Percentiles rank a stretch among this genome's conserved stretches.
These are phyloP conservation scores for Apaloderma vittatum DNA, from an alignment of 2,113 vertebrate genomes.

Conservation along the genomic window DNA sequence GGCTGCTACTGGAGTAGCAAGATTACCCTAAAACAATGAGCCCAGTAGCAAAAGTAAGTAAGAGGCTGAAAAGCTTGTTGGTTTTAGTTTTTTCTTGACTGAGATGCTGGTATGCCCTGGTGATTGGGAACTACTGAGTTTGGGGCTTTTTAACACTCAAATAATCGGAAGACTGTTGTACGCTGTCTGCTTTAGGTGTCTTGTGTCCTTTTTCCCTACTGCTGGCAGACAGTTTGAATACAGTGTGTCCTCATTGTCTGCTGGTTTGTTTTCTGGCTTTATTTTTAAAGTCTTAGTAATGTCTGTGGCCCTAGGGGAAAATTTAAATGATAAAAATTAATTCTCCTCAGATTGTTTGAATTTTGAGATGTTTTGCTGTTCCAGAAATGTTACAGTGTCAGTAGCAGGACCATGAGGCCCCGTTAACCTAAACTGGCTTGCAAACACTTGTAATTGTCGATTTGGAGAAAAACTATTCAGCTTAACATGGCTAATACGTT, in stretches of 20 bases:
- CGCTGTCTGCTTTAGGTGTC: neutral
- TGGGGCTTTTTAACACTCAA: neutral
- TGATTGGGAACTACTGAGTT: neutral
- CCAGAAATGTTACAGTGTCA: neutral
- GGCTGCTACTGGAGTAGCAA: neutral
- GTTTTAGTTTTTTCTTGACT: neutral
- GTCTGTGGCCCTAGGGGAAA: neutral
- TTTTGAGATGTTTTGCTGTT: conserved; percentile 17
- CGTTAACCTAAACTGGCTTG: neutral
- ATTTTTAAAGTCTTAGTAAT: neutral
- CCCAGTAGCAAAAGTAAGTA: neutral
- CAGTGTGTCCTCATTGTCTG: neutral
- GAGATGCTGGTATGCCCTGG: neutral
- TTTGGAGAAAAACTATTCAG: neutral
- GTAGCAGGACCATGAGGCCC: neutral
- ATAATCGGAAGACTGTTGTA: neutral
- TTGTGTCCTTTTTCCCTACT: neutral
- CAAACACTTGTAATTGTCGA: conserved; percentile 1
- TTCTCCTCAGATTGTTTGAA: conserved; percentile 16
- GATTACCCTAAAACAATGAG: neutral
- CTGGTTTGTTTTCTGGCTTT: neutral
- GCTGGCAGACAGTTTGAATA: neutral
- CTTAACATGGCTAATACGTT: neutral
- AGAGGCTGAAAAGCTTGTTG: neutral
- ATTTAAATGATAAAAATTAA: conserved; percentile 38